These are phyloP conservation scores for Montipora capitata DNA, from an alignment of 92 coral and sea anemone genomes.

Conservation along the genomic window DNA sequence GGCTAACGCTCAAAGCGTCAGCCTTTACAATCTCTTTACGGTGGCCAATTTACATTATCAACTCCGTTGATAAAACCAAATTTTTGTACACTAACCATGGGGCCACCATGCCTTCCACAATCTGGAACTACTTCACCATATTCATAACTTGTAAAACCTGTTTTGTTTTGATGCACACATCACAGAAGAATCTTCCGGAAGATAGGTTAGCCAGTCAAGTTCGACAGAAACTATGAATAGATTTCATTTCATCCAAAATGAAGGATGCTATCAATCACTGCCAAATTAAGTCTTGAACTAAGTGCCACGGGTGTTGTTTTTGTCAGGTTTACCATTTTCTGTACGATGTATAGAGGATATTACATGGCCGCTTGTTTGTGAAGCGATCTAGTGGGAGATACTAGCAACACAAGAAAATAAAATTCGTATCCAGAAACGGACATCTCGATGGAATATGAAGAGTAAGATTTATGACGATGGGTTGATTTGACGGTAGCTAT, in stretches of 20 bases:
- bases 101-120: too few species aligned
- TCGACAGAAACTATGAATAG: slow-evolving; percentile 2
- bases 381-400: neutral
- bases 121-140: slow-evolving; percentile 34
- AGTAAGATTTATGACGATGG: neutral
- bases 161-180: slow-evolving; percentile 16
- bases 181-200: neutral
- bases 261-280: neutral
- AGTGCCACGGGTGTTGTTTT: neutral
- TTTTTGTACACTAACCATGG: too few species aligned
- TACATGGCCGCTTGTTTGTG: neutral
- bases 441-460: neutral
- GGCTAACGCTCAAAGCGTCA: too few species aligned
- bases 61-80: too few species aligned
- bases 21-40: too few species aligned
- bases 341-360: neutral
- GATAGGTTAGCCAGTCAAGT: neutral
- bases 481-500: neutral
- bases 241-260: neutral
- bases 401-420: too few species aligned
- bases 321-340: neutral
- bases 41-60: too few species aligned
- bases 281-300: neutral
- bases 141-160: slow-evolving; percentile 29
- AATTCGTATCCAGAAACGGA: too few species aligned